Evolutionary conservation across 53 echinoderm and acorn worm genomes (phyloP), one percentile per base, ranked within the genome.

Genomic region (Pentamera pediparva): DNA sequence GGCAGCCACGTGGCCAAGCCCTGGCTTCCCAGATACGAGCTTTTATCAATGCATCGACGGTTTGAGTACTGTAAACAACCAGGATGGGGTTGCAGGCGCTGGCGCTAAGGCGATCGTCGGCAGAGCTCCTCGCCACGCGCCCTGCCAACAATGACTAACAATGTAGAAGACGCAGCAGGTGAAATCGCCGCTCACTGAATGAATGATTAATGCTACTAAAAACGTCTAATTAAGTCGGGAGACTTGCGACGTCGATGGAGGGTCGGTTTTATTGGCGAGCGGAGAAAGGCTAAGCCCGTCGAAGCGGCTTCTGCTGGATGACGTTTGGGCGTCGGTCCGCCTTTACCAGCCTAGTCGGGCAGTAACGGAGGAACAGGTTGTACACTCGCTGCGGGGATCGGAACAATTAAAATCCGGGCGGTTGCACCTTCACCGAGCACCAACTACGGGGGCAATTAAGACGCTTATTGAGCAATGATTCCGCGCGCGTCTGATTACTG

Each of bases 151-250:
- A 65, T 65, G 40, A 65, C 65, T 65, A 65, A 65, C 65, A 65
- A 65, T 65, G 40, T 65, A 35, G 36, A 8, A 8, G 24, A 38
- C 40, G 39, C 65, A 65, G 65, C 65, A 65, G 65, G 65, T 65
- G 65, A 65, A 38, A 25, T 26, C 24, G 54, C 28, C 25, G 22
- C 25, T 54, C 65, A 38, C 9, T 19, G 65, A 38, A 65, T 67
- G 67, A 67, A 67, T 67, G 67, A 67, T 67, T 67, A 67, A 67
- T 67, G 67, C 67, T 41, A 17, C 24, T 43, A 67, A 67, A 67
- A 67, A 67, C 67, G 45, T 67, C 67, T 67, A 67, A 67, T 67
- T 67, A 67, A 67, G 67, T 67, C 67, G 67, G 45, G 45, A 45
- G n/a, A n/a, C 40, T 67, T 67, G 67, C 30, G 45, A 40, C 43